Evolutionary conservation across 1,140 invertebrate genomes (phyloP), one percentile per base, ranked within the genome.

Genomic region (Trichoplusia ni): DNA sequence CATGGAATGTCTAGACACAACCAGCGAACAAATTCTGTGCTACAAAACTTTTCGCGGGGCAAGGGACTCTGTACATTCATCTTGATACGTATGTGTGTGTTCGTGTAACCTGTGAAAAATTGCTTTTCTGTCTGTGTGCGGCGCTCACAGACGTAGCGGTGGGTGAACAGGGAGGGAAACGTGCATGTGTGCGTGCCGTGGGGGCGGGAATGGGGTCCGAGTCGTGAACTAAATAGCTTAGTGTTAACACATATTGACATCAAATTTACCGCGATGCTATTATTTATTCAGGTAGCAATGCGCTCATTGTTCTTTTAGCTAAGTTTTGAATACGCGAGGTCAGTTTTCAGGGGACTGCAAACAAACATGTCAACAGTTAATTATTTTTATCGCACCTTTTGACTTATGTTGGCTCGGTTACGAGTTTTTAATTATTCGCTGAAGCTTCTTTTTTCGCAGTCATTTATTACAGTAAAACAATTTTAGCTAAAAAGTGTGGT

Each of bases 221-320:
- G 81, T 89, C 83, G 84, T 86, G 86, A 90, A 89, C 86, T 90
- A 90, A 90, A 90, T 90, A 90, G 88, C 88, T 90, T 89, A 90
- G 88, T 90, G 88, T 90, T 90, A 90, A 90, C 88, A 90, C 88
- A 90, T 90, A 90, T 90, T 90, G 88, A 90, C 88, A 90, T 90
- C 81, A 90, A 90, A 89, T 90, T 90, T 84, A 86, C 88, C 88
- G 84, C 88, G 84, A 88, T 88, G 81, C 80, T 90, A 90, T 90
- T 85, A 89, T 88, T 88, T 87, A 90, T 90, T 90, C 86, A 89
- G 81, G 82, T 86, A 77, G 80, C 71, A 77, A 83, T 90, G 81
- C 81, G 83, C 77, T 81, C 78, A 81, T 81, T 82, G 76, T 83
- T 75, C 75, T 85, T 85, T 90, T 81, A 64, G 73, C 77, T 77